Evolutionary conservation across 2,797 vertebrate genomes (phyloP).

Genomic region (Coracias cyanogaster): DNA sequence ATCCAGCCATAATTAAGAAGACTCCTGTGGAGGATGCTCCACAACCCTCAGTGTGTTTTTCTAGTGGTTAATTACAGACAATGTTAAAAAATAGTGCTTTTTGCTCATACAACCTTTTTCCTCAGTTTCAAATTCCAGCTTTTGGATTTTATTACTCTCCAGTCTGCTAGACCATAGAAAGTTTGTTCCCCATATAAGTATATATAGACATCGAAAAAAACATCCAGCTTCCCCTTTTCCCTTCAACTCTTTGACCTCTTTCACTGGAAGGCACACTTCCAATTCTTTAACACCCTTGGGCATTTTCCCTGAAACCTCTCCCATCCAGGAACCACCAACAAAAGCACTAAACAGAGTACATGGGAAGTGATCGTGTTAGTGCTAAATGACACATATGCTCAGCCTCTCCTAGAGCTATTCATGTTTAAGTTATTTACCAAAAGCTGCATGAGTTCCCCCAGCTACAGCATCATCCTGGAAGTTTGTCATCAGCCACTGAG

Average conservation of each 20-base stretch:
- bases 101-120: rapidly evolving
- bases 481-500: neutral
- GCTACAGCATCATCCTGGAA: conserved; percentile 52
- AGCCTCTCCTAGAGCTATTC: conserved; percentile 3
- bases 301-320: conserved; percentile 34
- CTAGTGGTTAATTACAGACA: neutral
- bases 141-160: neutral
- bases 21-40: neutral
- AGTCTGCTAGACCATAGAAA: neutral
- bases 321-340: conserved; percentile 36
- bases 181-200: neutral
- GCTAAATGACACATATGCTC: neutral
- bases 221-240: neutral
- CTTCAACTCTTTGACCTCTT: neutral
- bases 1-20: neutral
- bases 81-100: neutral
- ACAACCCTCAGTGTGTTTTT: neutral
- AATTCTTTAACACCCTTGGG: neutral
- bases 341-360: conserved; percentile 18
- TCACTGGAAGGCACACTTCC: conserved; percentile 30
- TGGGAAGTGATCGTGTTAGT: conserved; percentile 24
- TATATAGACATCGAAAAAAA: neutral
- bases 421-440: conserved; percentile 15
- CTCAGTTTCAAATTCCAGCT: neutral
- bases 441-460: neutral